Evolutionary conservation across 2,113 vertebrate species (phyloP), one percentile per base, ranked within the genome.

Genomic region (Larimichthys polyactis): DNA sequence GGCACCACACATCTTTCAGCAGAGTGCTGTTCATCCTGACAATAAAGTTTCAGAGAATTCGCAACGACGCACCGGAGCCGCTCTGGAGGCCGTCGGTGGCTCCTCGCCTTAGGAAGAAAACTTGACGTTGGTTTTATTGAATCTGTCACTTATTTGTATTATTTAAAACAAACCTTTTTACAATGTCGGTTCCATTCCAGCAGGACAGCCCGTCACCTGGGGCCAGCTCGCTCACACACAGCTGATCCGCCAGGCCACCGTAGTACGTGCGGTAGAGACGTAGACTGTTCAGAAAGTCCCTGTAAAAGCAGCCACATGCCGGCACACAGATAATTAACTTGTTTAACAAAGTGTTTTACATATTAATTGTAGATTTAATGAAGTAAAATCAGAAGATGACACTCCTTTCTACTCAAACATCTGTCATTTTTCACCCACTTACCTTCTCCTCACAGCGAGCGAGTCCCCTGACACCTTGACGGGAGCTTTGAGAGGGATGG

Each of bases 251-350:
- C 92, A 99, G 91, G 76, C 93, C 86, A 0, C 96, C 92, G 0
- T 97, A 98, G 83, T 97, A 97, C 0, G 96, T 94, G 17, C 93
- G 92, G 83, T 96, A 94, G 2, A 91, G 89, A 20, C 90, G 90
- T 17, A 98, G 94, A 55, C 90, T 95, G 59, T 79, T 91, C 84
- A 97, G 89, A 81, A 98, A 97, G 70, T 97, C 96, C 84, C 97
- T 98, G 90, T 15, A 91, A 70, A 79, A 62, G 49, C 69, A 90
- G 8, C 20, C 74, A 66, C 43, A 81, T 22, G 40, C 4, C 72
- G 20, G 40, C 19, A 51, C 0, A 52, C 32, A 22, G 48, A 82
- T 5, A 66, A 62, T 48, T 19, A 70, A 72, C 27, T 16, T 73
- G 52, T 60, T 60, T 43, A 40, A 52, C 11, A 24, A 65, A 46